These are phyloP conservation scores for Poecilia gillii DNA, from an alignment of 2,797 vertebrate species.

Conservation along the genomic window DNA sequence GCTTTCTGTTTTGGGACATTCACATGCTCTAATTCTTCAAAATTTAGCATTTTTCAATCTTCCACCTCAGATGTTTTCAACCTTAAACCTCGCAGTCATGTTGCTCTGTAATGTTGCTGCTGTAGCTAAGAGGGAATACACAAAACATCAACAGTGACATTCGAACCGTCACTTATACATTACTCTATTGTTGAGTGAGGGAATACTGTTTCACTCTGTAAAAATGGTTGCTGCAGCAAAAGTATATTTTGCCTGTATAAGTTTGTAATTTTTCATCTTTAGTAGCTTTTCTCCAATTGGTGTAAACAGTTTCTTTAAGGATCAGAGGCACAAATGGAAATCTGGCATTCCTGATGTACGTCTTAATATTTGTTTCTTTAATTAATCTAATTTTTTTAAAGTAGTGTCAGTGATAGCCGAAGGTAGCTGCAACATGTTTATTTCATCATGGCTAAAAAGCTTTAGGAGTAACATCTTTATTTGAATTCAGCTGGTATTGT, in stretches of 20 bases:
- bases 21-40: not conserved
- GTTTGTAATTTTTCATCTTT: not conserved
- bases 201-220: not conserved
- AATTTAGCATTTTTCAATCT: not conserved
- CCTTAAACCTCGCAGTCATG: not conserved
- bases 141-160: not conserved
- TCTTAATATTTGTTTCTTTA: not conserved
- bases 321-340: not conserved
- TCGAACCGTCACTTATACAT: not conserved
- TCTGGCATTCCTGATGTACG: no score
- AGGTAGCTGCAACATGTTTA: not conserved
- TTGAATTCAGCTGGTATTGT: not conserved
- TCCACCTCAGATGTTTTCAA: not conserved
- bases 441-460: not conserved
- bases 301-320: no score
- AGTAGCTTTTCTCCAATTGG: not conserved
- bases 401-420: not conserved
- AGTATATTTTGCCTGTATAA: not conserved
- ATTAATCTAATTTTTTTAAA: not conserved
- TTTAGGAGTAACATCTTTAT: not conserved
- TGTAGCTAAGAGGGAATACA: not conserved
- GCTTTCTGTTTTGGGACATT: not conserved
- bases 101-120: not conserved
- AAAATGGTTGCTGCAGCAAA: not conserved
- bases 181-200: not conserved